Conservation (phyloP, 2,113 vertebrate genomes). For the Micronycteris hirsuta region DNA sequence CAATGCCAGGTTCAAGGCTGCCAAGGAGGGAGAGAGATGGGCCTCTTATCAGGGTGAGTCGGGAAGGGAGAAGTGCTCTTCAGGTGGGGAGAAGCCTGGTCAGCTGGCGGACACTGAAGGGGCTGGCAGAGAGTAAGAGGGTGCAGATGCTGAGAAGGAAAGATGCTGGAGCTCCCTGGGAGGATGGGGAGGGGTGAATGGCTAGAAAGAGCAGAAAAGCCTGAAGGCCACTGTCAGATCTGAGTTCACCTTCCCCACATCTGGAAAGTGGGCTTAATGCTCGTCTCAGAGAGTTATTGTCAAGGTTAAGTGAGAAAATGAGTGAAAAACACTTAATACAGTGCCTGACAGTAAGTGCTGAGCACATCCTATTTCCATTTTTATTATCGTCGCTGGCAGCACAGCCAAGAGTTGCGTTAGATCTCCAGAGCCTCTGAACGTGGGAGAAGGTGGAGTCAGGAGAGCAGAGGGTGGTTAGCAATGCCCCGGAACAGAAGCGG, state of each 20-base stretch:
- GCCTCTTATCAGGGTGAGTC: not conserved
- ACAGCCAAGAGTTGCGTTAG: not conserved
- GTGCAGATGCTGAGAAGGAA: not conserved
- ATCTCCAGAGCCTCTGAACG: not conserved
- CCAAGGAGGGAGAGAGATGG: not conserved
- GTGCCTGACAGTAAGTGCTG: not conserved
- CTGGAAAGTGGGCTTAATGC: not conserved
- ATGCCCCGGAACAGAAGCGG: not conserved
- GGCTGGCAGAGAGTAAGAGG: not conserved
- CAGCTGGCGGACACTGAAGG: not conserved
- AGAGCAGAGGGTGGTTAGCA: not conserved
- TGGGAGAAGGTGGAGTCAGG: not conserved
- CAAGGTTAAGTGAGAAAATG: not conserved
- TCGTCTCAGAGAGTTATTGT: not conserved
- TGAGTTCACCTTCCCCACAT: not conserved
- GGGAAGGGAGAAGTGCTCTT: not conserved
- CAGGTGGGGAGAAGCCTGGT: not conserved
- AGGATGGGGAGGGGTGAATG: not conserved
- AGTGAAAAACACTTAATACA: not conserved
- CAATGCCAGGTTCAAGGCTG: not conserved
- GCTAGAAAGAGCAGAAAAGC: not conserved
- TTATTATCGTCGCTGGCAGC: not conserved
- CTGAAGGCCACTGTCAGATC: not conserved
- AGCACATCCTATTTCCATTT: not conserved
- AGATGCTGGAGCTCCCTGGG: not conserved